Conservation (phyloP, 2,888 invertebrate species). For the Drosophila ochracea region DNA sequence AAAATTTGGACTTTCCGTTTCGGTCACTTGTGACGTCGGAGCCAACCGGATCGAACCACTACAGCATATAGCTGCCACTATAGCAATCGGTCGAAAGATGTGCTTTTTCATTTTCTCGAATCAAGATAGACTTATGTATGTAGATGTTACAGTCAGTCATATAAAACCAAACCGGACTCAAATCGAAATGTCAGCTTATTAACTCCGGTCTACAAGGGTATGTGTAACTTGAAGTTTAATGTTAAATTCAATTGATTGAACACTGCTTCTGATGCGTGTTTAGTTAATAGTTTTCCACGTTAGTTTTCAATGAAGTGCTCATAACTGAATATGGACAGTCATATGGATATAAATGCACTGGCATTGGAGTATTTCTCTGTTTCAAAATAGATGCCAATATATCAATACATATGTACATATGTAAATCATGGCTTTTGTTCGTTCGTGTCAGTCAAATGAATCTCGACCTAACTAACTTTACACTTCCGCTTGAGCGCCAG, state of each 20-base stretch:
- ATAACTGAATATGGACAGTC: background rate
- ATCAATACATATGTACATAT: background rate
- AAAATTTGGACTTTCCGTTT: background rate
- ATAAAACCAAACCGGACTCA: background rate
- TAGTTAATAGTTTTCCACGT: background rate
- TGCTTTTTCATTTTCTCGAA: background rate
- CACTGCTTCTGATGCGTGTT: background rate
- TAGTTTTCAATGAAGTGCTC: background rate
- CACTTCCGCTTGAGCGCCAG: conserved; percentile 35
- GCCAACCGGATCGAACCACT: background rate
- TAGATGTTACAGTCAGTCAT: background rate
- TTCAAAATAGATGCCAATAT: background rate
- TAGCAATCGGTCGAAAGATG: background rate
- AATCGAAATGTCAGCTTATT: background rate
- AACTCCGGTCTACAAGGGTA: background rate
- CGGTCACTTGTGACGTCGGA: background rate
- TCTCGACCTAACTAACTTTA: background rate
- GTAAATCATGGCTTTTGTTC: background rate
- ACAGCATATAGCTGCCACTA: background rate
- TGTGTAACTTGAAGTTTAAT: background rate
- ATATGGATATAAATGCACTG: background rate
- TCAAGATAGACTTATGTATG: too few relatives aligned
- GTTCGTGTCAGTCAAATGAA: conserved; percentile 14
- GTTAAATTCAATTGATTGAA: background rate
- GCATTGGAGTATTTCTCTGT: background rate